A percentile compares a stretch with the other conserved stretches of the same genome.
phyloP scores from a whole-genome alignment of 2,113 vertebrate genomes.

The Sinocyclocheilus anshuiensis region DNA sequence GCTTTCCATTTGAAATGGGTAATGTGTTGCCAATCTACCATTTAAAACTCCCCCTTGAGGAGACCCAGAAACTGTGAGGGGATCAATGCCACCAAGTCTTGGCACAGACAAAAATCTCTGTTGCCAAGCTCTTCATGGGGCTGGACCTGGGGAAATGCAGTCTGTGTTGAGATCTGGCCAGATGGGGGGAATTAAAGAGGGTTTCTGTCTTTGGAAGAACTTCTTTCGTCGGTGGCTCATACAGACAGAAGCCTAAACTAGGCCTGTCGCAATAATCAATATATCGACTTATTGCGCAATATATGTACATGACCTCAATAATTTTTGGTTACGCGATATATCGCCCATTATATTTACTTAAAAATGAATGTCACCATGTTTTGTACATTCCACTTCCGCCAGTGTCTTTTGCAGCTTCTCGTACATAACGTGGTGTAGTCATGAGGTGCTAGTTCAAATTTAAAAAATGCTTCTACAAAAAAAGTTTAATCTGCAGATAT shows the following conservation, averaged over 20 bases:
- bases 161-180: constrained; percentile 33
- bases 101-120: constrained; percentile 23
- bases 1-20: constrained; percentile 51
- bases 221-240: constrained; percentile 11
- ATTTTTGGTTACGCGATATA: too few species aligned
- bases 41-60: constrained; percentile 49
- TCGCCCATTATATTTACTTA: too few species aligned
- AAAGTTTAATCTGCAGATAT: too few species aligned
- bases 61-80: constrained; percentile 22
- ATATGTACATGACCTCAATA: too few species aligned
- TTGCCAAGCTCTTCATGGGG: constrained; percentile 39
- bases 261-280: too few species aligned
- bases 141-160: constrained; percentile 34
- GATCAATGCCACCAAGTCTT: constrained; percentile 34
- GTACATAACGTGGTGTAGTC: too few species aligned
- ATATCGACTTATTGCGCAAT: too few species aligned
- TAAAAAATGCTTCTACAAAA: too few species aligned
- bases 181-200: constrained; percentile 42
- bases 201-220: constrained; percentile 15
- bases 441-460: too few species aligned
- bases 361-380: too few species aligned
- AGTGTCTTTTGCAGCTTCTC: too few species aligned
- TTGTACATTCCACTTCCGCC: too few species aligned
- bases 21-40: constrained; percentile 56
- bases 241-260: constrained; percentile 25